Percentiles rank a stretch among this genome's conserved stretches.
Evolutionary conservation across 2,113 vertebrate species (phyloP).

Genomic region (Porphyrio hochstetteri): DNA sequence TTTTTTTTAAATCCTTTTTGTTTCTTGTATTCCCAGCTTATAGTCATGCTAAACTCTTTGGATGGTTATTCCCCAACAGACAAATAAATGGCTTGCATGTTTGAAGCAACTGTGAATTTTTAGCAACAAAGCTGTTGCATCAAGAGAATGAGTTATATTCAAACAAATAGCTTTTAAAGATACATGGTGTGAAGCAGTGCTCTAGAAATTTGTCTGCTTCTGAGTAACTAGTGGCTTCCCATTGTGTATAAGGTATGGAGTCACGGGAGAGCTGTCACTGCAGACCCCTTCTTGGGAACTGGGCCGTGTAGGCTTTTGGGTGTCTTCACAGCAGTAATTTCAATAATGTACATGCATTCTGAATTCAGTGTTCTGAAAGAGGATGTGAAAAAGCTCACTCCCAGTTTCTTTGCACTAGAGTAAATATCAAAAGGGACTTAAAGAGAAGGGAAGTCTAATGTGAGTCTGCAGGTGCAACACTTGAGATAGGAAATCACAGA

Average conservation of each 20-base stretch:
- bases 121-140: background rate
- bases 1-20: background rate
- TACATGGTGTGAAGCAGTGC: background rate
- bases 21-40: background rate
- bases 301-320: background rate
- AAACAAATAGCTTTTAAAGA: background rate
- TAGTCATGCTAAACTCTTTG: background rate
- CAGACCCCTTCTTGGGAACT: background rate
- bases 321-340: background rate
- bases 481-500: no score
- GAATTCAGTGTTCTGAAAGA: background rate
- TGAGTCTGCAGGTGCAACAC: background rate
- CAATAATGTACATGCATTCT: background rate
- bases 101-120: background rate
- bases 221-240: background rate
- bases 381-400: background rate
- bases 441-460: background rate
- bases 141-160: background rate
- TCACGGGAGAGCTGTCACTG: background rate
- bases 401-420: background rate
- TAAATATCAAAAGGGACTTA: background rate
- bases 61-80: background rate
- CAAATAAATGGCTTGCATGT: background rate
- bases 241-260: accelerated
- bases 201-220: background rate